Conservation (phyloP, 1,140 invertebrate genomes). For the Drosophila teissieri region DNA sequence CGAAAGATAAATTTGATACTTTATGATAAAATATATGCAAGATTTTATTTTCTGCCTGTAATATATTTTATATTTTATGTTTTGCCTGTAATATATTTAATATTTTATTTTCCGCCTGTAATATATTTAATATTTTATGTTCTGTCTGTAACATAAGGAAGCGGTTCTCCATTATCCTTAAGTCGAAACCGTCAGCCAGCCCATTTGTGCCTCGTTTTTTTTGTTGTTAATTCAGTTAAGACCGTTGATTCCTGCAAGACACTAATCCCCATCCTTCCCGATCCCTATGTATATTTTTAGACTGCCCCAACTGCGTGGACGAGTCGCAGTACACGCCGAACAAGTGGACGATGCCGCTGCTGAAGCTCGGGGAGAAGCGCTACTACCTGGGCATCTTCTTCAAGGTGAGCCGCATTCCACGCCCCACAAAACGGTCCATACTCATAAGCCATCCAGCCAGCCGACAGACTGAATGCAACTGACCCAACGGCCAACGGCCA, state of each 20-base stretch:
- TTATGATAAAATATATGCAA: too few species aligned
- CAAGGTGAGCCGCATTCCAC: constrained; percentile 88
- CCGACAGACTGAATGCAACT: constrained; percentile 46
- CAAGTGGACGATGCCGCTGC: constrained; percentile 94
- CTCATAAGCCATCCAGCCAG: too few species aligned
- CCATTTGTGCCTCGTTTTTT: constrained; percentile 5
- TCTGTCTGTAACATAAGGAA: neutral
- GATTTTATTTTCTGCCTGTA: too few species aligned
- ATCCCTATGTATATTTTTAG: constrained; percentile 85
- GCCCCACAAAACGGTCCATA: constrained; percentile 52
- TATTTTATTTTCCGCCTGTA: too few species aligned
- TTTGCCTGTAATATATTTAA: too few species aligned
- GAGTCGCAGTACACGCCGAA: constrained; percentile 88
- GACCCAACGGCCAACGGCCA: constrained; percentile 15
- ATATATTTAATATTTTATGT: neutral
- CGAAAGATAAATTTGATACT: too few species aligned
- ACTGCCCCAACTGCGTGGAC: constrained; percentile 92
- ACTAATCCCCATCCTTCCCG: constrained; percentile 1
- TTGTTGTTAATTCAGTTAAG: constrained; percentile 4
- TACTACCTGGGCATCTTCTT: constrained; percentile 96
- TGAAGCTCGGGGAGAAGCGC: constrained; percentile 93
- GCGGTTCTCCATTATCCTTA: neutral
- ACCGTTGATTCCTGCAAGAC: neutral
- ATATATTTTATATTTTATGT: neutral
- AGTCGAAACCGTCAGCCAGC: too few species aligned